These are phyloP conservation scores for Diplazon laetatorius DNA, from an alignment of 2,888 invertebrate genomes.

Conservation along the genomic window DNA sequence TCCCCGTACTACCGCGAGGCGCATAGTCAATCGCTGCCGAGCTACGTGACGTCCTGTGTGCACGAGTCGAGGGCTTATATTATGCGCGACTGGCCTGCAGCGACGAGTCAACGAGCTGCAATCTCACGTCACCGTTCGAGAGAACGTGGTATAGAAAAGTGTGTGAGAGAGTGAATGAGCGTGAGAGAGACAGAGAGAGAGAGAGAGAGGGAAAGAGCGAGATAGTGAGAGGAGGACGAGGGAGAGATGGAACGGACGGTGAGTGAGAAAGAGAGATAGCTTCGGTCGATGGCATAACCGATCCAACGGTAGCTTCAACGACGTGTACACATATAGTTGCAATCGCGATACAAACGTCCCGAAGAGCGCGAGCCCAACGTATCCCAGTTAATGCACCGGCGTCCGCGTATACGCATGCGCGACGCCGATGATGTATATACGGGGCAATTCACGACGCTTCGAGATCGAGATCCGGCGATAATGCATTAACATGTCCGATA, in stretches of 20 bases:
- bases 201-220: slow-evolving; percentile 2
- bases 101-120: slow-evolving; percentile 46
- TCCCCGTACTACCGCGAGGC: slow-evolving; percentile 26
- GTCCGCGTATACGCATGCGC: neutral
- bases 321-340: slow-evolving; percentile 56
- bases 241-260: too few species aligned
- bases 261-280: slow-evolving; percentile 1
- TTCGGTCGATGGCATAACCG: slow-evolving; percentile 61
- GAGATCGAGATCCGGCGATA: neutral
- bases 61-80: slow-evolving; percentile 18
- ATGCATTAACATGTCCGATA: too few species aligned
- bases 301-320: slow-evolving; percentile 59
- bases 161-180: slow-evolving; percentile 22
- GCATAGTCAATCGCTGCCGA: slow-evolving; percentile 31
- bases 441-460: too few species aligned
- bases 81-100: slow-evolving; percentile 43
- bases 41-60: slow-evolving; percentile 54
- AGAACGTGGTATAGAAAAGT: slow-evolving; percentile 24
- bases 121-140: slow-evolving; percentile 45
- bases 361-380: slow-evolving; percentile 25
- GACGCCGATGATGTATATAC: neutral
- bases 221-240: neutral
- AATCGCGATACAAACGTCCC: slow-evolving; percentile 48
- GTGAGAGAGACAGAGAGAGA: neutral
- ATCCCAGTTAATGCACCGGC: slow-evolving; percentile 14